A percentile compares a stretch with the other conserved stretches of the same genome.
These are phyloP conservation scores for Setipinna tenuifilis DNA, from an alignment of 2,797 vertebrate species.

Conservation along the genomic window DNA sequence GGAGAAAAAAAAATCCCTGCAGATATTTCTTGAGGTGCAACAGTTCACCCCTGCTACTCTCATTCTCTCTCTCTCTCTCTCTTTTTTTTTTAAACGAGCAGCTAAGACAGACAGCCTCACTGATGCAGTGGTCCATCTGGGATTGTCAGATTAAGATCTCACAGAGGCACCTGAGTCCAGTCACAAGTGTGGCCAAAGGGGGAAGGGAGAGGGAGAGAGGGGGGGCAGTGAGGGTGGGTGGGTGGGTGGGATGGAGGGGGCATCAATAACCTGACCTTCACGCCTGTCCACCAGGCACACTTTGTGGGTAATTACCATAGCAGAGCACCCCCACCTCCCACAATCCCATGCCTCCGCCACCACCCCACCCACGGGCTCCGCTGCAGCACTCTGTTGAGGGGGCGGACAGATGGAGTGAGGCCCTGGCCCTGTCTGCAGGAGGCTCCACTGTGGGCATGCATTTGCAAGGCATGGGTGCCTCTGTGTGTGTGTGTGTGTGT, in stretches of 20 bases:
- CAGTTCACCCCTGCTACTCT: background rate
- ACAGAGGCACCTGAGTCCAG: conserved; percentile 9
- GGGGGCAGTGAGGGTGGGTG: background rate
- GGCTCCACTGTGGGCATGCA: background rate
- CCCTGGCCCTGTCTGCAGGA: background rate
- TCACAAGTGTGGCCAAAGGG: background rate
- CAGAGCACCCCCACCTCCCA: too few relatives aligned
- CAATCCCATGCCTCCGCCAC: background rate
- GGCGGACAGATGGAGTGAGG: background rate
- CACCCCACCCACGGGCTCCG: background rate
- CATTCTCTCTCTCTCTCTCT: background rate
- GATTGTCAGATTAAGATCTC: background rate
- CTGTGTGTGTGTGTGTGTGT: too few relatives aligned
- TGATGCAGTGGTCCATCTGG: background rate
- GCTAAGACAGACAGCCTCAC: background rate
- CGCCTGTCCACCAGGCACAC: conserved; percentile 7
- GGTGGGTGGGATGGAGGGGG: background rate
- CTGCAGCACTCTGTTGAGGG: background rate
- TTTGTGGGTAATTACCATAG: conserved; percentile 4
- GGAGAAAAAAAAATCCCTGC: background rate
- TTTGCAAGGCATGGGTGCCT: background rate
- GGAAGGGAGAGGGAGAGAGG: background rate
- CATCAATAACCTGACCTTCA: conserved; percentile 23
- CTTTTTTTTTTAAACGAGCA: background rate
- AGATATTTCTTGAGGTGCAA: background rate